phyloP scores from a whole-genome alignment of 2,888 invertebrate species.

The Ditylenchus weischeri region DNA sequence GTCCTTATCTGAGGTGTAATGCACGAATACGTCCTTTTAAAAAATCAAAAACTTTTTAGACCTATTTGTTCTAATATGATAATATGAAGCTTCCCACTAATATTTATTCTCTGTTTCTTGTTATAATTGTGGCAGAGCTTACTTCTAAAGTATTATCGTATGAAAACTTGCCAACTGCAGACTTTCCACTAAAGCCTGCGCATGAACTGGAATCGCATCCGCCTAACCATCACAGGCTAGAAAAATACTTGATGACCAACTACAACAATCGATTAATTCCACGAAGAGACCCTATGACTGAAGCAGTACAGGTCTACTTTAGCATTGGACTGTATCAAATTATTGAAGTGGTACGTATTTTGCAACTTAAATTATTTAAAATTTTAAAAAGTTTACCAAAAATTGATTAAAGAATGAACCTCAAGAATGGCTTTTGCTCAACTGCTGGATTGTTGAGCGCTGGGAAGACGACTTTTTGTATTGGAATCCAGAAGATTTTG shows the following conservation, averaged over 20 bases:
- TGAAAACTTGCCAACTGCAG: too few species aligned
- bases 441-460: conserved; percentile 39
- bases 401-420: conserved; percentile 28
- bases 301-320: conserved; percentile 26
- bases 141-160: too few species aligned
- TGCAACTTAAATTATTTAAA: too few species aligned
- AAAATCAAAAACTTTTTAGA: too few species aligned
- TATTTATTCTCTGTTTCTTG: too few species aligned
- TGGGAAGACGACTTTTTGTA: conserved; percentile 46
- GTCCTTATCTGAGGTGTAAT: too few species aligned
- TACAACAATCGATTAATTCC: conserved; percentile 27
- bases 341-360: conserved; percentile 24
- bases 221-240: conserved; percentile 26
- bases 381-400: neutral
- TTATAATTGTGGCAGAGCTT: too few species aligned
- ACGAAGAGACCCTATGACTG: conserved; percentile 24
- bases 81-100: too few species aligned
- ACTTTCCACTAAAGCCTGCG: too few species aligned
- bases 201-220: neutral
- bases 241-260: conserved; percentile 26
- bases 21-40: too few species aligned
- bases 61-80: too few species aligned
- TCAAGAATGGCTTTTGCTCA: conserved; percentile 30
- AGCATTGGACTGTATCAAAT: conserved; percentile 30
- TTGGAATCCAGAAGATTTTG: conserved; percentile 46